Conservation (phyloP, 2,888 invertebrate genomes). For the Luffia ferchaultella region DNA sequence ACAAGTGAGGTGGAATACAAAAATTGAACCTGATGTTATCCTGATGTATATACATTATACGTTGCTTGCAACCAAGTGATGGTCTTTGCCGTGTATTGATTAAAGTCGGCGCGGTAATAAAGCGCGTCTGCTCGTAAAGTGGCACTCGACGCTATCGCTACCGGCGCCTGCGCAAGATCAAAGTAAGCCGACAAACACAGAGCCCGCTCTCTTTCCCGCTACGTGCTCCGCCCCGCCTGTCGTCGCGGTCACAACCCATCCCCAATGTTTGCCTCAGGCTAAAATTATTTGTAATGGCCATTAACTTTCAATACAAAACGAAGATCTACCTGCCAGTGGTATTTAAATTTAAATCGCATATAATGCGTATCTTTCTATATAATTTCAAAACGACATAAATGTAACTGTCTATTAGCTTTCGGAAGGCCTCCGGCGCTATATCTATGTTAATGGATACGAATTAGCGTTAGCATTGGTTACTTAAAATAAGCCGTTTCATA, state of each 20-base stretch:
- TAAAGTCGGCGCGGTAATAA: no score
- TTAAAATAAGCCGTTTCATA: no score
- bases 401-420: no score
- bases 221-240: conserved; percentile 27
- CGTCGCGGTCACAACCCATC: conserved; percentile 48
- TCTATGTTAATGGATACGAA: no score
- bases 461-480: no score
- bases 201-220: conserved; percentile 20
- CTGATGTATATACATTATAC: no score
- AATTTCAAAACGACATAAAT: no score
- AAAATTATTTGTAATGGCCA: conserved; percentile 23
- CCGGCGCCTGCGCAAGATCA: conserved; percentile 53
- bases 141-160: conserved; percentile 27
- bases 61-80: conserved; percentile 46
- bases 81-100: conserved; percentile 53
- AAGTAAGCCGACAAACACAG: conserved; percentile 23
- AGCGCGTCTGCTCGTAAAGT: neutral
- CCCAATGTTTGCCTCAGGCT: conserved; percentile 32
- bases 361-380: neutral
- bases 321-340: no score
- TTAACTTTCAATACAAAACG: no score
- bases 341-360: neutral
- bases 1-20: no score
- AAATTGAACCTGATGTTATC: no score
- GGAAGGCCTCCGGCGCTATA: no score